Base-by-base conservation (phyloP, 2,888 invertebrate species). In the Octodonta nipae region DNA sequence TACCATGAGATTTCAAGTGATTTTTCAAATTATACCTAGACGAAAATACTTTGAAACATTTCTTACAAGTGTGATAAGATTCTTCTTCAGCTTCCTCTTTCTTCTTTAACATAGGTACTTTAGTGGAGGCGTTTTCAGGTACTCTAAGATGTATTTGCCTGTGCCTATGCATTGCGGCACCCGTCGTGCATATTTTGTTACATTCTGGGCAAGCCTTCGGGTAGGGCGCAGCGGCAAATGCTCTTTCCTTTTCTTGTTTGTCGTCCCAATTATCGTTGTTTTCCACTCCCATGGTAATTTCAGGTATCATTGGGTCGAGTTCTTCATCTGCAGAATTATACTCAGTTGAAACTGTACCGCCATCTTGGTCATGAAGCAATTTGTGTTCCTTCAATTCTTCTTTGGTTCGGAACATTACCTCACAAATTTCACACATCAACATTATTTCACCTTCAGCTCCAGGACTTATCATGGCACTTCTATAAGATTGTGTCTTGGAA, bases 361-460 rank as follows among this genome's bases (percentile, higher is more conserved):
- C 17, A 17, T 17, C 17, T 41, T 6, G 64, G 63, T 52, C 51
- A 28, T 56, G 54, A 3, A 65, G 36, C 3, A 46, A 26, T 31
- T 54, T 51, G 34, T 61, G 61, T 22, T 45, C 41, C 10, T 45
- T 41, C 6, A 60, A 36, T 29, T 57, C 56, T n/a, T 51, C 50
- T 30, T 55, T 50, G 6, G 67, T 68, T 42, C 67, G 69, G 47
- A 77, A 75, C 8, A 65, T 63, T 37, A 71, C 65, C 30, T 71
- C 67, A 46, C 78, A 78, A 15, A 69, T 60, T 11, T 68, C 65
- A 39, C 76, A 76, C 46, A 63, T 66, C 41, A 68, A 64, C 44
- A 67, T 66, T 1, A 41, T 15, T 29, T 45, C 44, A 4, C 49
- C 45, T 1, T 60, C 51, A 1, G 55, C 54, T 2, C 63, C 63